Evolutionary conservation across 2,113 vertebrate species (phyloP).

Genomic region (Lota lota): DNA sequence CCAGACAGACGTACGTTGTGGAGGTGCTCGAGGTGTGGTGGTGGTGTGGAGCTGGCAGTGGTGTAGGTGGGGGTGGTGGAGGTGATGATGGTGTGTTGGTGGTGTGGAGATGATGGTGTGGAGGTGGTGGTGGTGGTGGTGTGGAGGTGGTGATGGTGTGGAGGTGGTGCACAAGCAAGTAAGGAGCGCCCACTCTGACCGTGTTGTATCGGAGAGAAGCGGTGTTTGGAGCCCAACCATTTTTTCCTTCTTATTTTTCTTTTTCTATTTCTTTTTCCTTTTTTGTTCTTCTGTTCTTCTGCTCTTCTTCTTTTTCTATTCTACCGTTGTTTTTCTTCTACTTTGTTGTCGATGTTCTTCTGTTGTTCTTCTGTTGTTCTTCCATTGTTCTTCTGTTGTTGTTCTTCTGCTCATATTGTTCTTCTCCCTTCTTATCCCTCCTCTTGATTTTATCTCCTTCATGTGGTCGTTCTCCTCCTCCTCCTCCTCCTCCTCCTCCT

Average conservation of each 20-base stretch:
- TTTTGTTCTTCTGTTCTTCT: background rate
- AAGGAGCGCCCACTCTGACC: too few species aligned
- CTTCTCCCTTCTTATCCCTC: background rate
- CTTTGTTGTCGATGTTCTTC: background rate
- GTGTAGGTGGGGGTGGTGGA: too few species aligned
- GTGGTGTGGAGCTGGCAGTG: conserved; percentile 43
- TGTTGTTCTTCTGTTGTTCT: background rate
- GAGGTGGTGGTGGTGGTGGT: too few species aligned
- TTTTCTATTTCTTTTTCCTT: conserved; percentile 9
- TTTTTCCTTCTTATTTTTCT: background rate
- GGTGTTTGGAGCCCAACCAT: too few species aligned
- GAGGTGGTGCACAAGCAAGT: too few species aligned
- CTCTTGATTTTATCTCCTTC: background rate
- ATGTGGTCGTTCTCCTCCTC: background rate
- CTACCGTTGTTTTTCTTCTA: background rate
- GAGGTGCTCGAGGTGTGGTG: conserved; percentile 1
- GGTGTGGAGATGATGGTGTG: too few species aligned
- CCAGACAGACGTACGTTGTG: conserved; percentile 90
- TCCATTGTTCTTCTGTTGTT: background rate
- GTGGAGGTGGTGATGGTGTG: too few species aligned
- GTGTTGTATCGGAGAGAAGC: too few species aligned
- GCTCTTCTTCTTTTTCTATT: background rate
- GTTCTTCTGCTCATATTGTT: background rate
- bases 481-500: background rate
- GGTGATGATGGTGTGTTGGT: too few species aligned